Percentiles rank a stretch among this genome's conserved stretches.
Conservation (phyloP, 1,140 invertebrate genomes). For the Leptopilina clavipes region DNA sequence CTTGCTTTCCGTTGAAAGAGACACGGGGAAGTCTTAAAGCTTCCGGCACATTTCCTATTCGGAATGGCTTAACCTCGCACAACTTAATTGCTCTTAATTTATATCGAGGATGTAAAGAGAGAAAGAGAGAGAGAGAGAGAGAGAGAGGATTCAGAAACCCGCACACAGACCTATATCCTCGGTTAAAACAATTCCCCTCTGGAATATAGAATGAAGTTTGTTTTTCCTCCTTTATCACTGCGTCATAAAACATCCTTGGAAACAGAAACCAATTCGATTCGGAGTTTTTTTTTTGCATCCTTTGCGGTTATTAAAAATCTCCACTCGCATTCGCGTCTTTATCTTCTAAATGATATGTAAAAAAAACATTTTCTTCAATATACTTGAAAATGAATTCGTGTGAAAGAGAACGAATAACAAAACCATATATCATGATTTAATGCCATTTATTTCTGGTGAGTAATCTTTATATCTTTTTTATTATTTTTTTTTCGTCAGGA, state of each 20-base stretch:
- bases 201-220: not conserved
- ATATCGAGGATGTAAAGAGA: conserved; percentile 48
- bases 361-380: too few species aligned
- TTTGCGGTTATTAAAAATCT: not conserved
- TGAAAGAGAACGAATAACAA: too few species aligned
- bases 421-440: too few species aligned
- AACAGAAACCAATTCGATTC: not conserved
- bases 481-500: too few species aligned
- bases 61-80: conserved; percentile 42
- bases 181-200: conserved; percentile 27
- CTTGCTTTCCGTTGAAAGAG: conserved; percentile 44
- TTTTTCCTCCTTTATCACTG: not conserved
- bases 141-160: too few species aligned
- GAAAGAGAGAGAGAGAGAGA: conserved; percentile 37
- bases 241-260: not conserved
- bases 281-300: not conserved
- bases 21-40: conserved; percentile 34
- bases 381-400: too few species aligned
- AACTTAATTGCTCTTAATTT: conserved; percentile 57
- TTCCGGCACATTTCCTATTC: conserved; percentile 47
- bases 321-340: not conserved
- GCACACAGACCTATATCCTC: not conserved
- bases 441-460: not conserved
- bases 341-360: conserved; percentile 3
- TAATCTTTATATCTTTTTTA: not conserved